These are phyloP conservation scores for Eretmochelys imbricata DNA, from an alignment of 2,113 vertebrate species.

Conservation along the genomic window DNA sequence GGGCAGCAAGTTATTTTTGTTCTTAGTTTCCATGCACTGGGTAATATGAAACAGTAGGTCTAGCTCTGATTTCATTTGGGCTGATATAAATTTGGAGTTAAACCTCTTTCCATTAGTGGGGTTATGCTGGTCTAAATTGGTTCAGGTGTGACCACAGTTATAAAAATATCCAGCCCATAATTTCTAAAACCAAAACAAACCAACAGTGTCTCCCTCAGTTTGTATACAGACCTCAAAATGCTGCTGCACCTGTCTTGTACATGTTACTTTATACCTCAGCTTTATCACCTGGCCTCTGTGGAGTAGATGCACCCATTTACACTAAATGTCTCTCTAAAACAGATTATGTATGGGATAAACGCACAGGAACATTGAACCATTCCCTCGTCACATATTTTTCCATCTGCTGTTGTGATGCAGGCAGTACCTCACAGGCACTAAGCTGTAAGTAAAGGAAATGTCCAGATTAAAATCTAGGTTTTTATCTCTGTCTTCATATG, in stretches of 20 bases:
- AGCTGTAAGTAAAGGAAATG: neutral
- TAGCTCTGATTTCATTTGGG: neutral
- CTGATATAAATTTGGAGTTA: neutral
- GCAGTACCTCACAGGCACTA: neutral
- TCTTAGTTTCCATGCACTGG: neutral
- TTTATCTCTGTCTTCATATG: slow-evolving; percentile 5
- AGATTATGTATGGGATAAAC: neutral
- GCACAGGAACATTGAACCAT: neutral
- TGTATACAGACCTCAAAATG: neutral
- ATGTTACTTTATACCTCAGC: neutral
- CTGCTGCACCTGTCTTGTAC: neutral
- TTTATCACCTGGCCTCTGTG: neutral
- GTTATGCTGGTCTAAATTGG: neutral
- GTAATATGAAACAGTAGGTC: neutral
- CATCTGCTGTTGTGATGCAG: neutral
- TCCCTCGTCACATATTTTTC: neutral
- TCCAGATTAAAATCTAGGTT: neutral
- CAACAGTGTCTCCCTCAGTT: neutral
- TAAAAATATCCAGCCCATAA: neutral
- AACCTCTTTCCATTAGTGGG: neutral
- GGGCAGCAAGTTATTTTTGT: neutral
- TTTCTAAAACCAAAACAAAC: neutral
- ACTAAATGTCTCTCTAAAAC: neutral
- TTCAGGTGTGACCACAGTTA: neutral
- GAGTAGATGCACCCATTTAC: neutral